A percentile compares a stretch with the other conserved stretches of the same genome.
Evolutionary conservation across 2,888 invertebrate species (phyloP).

Genomic region (Leptinotarsa juncta): DNA sequence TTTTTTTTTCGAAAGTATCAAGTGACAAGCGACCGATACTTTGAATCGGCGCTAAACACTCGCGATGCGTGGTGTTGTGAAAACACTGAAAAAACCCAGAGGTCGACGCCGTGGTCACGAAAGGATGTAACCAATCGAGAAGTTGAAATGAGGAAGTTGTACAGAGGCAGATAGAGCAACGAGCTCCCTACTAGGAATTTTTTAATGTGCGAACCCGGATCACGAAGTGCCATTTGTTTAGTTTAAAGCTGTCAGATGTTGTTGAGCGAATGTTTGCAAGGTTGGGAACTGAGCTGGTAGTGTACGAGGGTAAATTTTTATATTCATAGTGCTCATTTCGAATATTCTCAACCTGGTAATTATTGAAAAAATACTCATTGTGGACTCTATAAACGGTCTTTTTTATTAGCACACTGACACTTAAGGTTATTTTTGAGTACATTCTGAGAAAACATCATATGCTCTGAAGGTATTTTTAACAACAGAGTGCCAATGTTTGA

Average conservation of each 20-base stretch:
- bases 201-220: conserved; percentile 32
- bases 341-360: background rate
- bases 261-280: conserved; percentile 23
- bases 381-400: no score
- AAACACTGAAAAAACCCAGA: conserved; percentile 37
- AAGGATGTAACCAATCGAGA: conserved; percentile 53
- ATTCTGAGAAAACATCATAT: no score
- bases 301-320: background rate
- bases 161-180: conserved; percentile 45
- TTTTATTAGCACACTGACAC: no score
- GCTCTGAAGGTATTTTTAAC: no score
- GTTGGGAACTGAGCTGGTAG: conserved; percentile 10
- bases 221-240: conserved; percentile 41
- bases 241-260: conserved; percentile 43
- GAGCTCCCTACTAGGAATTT: conserved; percentile 33
- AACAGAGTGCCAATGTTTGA: no score
- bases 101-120: background rate
- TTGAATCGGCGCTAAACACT: background rate
- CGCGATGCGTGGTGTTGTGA: conserved; percentile 31
- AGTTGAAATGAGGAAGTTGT: conserved; percentile 54
- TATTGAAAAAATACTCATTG: no score
- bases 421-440: no score
- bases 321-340: background rate
- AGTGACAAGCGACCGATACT: background rate
- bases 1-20: background rate